Base-by-base conservation (phyloP, 1,140 invertebrate species). In the Schlechtendalia chinensis region DNA sequence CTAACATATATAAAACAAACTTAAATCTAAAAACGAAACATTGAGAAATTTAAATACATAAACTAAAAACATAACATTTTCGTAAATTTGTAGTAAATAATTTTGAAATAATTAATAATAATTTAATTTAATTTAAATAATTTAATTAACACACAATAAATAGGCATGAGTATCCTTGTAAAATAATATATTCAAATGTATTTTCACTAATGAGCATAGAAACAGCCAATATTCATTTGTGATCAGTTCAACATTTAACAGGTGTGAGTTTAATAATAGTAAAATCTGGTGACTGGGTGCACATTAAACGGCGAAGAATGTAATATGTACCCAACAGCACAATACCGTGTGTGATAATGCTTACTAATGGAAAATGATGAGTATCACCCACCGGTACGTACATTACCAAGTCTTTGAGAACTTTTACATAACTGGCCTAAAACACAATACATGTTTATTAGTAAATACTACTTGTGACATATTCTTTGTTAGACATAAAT, bases 311-410 rank as follows among this genome's bases (percentile, higher is more conserved):
- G 17, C 39, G 75, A 63, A 79, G 39, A 63, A 79, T 79, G n/a
- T 61, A 61, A 61, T 59, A 77, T n/a, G 75, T 79, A 12, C 58
- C 75, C 56, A 63, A 47, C 17, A 79, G 17, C 17, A 79, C 58
- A 47, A 27, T 16, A 47, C 56, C 22, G 27, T 79, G 75, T 29
- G 75, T 79, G 24, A 79, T 47, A 12, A 79, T 17, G 14, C 16
- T 63, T 1, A 79, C 75, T 39, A 22, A 79, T n/a, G 22, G 22
- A 0, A 61, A 61, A n/a, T 63, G 11, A 50, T 61, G 63, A 1
- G 24, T 61, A 50, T 79, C 24, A 12, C 75, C 75, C 2, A 79
- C 39, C 29, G 75, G 75, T 79, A 79, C 75, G 63, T 59, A 79
- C 75, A 79, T 79, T 27, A 79, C 58, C 8, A 61, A 24, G 22